A percentile compares a stretch with the other conserved stretches of the same genome.
phyloP scores from a whole-genome alignment of 2,113 vertebrate genomes.

The Pogonocichla stellata region DNA sequence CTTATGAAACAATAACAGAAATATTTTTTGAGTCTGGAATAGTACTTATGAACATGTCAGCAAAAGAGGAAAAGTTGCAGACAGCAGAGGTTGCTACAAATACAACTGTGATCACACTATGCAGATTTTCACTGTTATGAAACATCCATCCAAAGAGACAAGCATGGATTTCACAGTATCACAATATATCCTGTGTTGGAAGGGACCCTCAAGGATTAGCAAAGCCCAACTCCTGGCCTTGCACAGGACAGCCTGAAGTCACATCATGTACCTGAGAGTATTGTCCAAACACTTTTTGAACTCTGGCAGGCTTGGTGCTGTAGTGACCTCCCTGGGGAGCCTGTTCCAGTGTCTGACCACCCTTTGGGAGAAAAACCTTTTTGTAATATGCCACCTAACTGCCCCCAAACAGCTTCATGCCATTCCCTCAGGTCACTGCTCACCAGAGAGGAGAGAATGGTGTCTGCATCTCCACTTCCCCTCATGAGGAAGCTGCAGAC shows the following conservation, averaged over 20 bases:
- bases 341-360: neutral
- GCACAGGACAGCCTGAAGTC: neutral
- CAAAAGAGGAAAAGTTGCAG: neutral
- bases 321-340: neutral
- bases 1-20: neutral
- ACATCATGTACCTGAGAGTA: neutral
- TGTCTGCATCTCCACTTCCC: neutral
- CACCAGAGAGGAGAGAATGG: neutral
- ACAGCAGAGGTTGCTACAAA: neutral
- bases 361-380: neutral
- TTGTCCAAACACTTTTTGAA: neutral
- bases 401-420: neutral
- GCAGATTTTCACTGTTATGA: neutral
- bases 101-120: neutral
- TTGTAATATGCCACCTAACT: neutral
- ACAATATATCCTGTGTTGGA: neutral
- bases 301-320: neutral
- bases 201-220: neutral
- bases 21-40: neutral
- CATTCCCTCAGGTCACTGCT: neutral
- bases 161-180: neutral
- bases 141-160: neutral
- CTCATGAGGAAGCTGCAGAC: neutral
- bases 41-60: neutral
- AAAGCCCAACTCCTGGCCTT: neutral